Conservation (phyloP, 2,888 invertebrate genomes). For the Heliconius hortense region DNA sequence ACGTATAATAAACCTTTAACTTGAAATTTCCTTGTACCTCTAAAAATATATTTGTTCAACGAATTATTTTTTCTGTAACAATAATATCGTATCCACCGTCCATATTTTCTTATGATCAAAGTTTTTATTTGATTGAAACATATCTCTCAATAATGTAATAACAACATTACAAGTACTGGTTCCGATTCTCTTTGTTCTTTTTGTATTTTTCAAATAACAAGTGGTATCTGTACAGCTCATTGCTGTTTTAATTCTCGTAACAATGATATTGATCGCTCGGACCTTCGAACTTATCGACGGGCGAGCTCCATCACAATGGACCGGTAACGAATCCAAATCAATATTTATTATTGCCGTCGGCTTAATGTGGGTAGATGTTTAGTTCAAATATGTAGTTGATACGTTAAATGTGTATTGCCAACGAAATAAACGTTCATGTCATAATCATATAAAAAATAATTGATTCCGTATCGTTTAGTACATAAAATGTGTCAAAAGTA, state of each 20-base stretch:
- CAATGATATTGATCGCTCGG: slow-evolving; percentile 13
- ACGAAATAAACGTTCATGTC: neutral
- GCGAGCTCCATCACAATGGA: slow-evolving; percentile 18
- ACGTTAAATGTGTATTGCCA: neutral
- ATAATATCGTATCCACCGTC: too few relatives aligned
- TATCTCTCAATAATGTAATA: too few relatives aligned
- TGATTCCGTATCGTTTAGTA: too few relatives aligned
- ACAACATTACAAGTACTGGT: neutral
- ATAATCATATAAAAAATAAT: neutral
- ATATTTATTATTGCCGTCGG: neutral
- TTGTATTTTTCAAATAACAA: slow-evolving; percentile 6
- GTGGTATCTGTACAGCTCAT: slow-evolving; percentile 25
- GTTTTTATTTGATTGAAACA: too few relatives aligned
- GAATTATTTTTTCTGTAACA: too few relatives aligned
- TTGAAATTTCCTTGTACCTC: too few relatives aligned
- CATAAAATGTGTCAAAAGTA: neutral
- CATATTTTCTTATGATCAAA: too few relatives aligned
- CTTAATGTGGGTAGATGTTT: neutral
- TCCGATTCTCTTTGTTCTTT: slow-evolving; percentile 5
- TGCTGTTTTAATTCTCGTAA: slow-evolving; percentile 22
- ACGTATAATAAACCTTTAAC: too few relatives aligned
- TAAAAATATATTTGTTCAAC: too few relatives aligned
- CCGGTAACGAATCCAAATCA: slow-evolving; percentile 21
- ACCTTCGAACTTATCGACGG: slow-evolving; percentile 25
- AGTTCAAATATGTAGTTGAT: neutral